Conservation (phyloP, 2,888 invertebrate species). For the Nemurella pictetii region DNA sequence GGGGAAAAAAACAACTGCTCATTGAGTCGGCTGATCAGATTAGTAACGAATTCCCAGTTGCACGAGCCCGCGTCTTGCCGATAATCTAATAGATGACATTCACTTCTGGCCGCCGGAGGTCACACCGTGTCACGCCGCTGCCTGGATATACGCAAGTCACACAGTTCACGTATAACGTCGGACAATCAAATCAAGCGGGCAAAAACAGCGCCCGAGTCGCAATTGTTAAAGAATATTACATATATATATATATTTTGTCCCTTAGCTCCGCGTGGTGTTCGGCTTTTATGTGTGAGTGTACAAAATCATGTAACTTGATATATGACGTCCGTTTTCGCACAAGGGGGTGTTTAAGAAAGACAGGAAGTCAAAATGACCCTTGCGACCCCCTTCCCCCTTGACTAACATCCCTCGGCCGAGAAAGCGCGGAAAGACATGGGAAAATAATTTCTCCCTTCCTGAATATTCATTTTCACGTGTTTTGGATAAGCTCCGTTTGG, state of each 20-base stretch:
- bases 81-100: slow-evolving; percentile 40
- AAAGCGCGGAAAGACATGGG: not conserved
- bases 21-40: slow-evolving; percentile 36
- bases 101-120: slow-evolving; percentile 44
- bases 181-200: slow-evolving; percentile 4
- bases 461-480: not conserved
- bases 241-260: not conserved
- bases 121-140: too few species aligned
- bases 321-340: slow-evolving; percentile 30
- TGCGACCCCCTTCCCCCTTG: not conserved
- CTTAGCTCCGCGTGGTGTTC: not conserved
- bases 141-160: not conserved
- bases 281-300: not conserved
- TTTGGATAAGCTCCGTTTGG: not conserved
- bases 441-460: not conserved
- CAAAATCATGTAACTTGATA: slow-evolving; percentile 21
- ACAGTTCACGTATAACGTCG: not conserved
- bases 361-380: slow-evolving; percentile 27
- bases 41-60: slow-evolving; percentile 36
- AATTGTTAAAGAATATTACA: too few species aligned
- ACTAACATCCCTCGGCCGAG: not conserved
- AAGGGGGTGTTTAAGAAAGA: slow-evolving; percentile 14
- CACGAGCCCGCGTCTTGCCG: not conserved
- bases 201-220: not conserved
- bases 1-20: slow-evolving; percentile 26